phyloP scores from a whole-genome alignment of 2,113 vertebrate genomes.

The Brachyistius frenatus region DNA sequence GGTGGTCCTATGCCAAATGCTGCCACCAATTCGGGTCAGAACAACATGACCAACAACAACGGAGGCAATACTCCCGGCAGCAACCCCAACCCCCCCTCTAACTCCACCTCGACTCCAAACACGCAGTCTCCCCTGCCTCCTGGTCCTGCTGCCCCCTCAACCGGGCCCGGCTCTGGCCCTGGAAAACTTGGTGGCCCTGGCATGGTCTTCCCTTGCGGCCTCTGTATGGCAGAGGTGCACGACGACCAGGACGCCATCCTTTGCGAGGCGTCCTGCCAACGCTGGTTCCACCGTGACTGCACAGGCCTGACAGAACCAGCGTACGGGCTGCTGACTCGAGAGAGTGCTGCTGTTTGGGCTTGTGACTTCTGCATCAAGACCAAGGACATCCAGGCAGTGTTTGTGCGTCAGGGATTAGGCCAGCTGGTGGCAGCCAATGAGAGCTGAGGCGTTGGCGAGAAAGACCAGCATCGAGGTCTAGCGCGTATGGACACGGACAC shows the following conservation, averaged over 20 bases:
- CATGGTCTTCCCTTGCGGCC: slow-evolving; percentile 93
- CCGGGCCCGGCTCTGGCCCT: slow-evolving; percentile 79
- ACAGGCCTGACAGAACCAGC: slow-evolving; percentile 97
- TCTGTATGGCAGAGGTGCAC: slow-evolving; percentile 94
- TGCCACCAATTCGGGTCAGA: slow-evolving; percentile 80
- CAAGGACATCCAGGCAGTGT: slow-evolving; percentile 99
- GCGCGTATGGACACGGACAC: slow-evolving; percentile 50
- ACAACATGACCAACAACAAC: slow-evolving; percentile 84
- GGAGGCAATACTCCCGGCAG: slow-evolving; percentile 80
- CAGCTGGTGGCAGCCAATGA: slow-evolving; percentile 96
- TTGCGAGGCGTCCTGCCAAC: slow-evolving; percentile 97
- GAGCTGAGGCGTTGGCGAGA: slow-evolving; percentile 82
- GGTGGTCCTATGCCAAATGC: slow-evolving; percentile 78
- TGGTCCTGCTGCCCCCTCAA: slow-evolving; percentile 76
- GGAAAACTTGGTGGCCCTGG: slow-evolving; percentile 83
- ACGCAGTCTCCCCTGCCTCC: slow-evolving; percentile 83
- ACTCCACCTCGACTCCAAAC: slow-evolving; percentile 84
- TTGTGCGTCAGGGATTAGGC: slow-evolving; percentile 94
- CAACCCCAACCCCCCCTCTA: slow-evolving; percentile 85
- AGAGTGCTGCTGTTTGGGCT: slow-evolving; percentile 96
- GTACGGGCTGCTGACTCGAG: slow-evolving; percentile 94
- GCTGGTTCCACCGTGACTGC: slow-evolving; percentile 98
- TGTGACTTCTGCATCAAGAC: slow-evolving; percentile 98
- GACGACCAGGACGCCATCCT: slow-evolving; percentile 98
- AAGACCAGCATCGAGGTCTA: slow-evolving; percentile 14